These are phyloP conservation scores for Psettodes erumei DNA, from an alignment of 2,113 vertebrate species.

Conservation along the genomic window DNA sequence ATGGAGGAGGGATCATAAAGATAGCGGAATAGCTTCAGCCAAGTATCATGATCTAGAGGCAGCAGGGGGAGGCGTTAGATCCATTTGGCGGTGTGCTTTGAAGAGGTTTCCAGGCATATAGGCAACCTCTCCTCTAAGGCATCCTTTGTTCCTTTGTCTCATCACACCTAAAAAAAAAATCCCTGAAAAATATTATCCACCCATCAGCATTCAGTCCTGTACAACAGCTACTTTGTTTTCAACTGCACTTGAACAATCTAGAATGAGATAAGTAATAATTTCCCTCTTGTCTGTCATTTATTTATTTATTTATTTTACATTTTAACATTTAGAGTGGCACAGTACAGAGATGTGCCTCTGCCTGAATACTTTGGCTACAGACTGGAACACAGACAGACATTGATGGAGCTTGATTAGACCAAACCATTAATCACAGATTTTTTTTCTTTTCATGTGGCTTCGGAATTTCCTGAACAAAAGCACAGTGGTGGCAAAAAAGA, in stretches of 20 bases:
- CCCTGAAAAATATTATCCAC: conserved; percentile 82
- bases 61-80: conserved; percentile 93
- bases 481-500: not conserved
- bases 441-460: conserved; percentile 17
- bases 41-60: conserved; percentile 98
- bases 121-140: conserved; percentile 87
- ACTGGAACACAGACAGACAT: conserved; percentile 31
- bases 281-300: conserved; percentile 47
- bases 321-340: conserved; percentile 65
- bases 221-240: conserved; percentile 72
- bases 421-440: conserved; percentile 49
- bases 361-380: conserved; percentile 53
- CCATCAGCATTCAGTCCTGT: conserved; percentile 76
- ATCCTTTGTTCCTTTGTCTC: conserved; percentile 90
- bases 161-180: conserved; percentile 84
- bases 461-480: conserved; percentile 52
- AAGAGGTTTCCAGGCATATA: conserved; percentile 95
- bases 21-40: conserved; percentile 93
- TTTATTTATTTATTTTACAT: conserved; percentile 46
- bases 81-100: conserved; percentile 94
- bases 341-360: conserved; percentile 48
- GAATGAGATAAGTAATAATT: conserved; percentile 46
- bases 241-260: conserved; percentile 55
- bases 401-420: conserved; percentile 54
- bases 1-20: conserved; percentile 99